Evolutionary conservation across 2,888 invertebrate species (phyloP).

Genomic region (Caenorhabditis sp.): DNA sequence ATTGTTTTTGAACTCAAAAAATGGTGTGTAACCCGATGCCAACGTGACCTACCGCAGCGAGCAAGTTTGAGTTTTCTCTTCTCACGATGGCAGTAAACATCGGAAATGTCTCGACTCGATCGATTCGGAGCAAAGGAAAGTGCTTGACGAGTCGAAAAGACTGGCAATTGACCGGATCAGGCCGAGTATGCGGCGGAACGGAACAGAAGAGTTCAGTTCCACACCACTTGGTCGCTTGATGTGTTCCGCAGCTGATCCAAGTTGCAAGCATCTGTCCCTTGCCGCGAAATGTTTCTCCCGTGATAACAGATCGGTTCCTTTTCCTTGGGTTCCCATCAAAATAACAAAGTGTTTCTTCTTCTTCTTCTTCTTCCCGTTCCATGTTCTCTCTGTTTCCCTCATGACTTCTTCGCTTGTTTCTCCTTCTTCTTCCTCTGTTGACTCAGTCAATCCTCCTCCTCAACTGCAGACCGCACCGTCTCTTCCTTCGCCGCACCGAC

Average conservation of each 20-base stretch:
- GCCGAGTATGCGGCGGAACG: not conserved
- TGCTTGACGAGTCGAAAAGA: slow-evolving; percentile 1
- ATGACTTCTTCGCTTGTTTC: slow-evolving; percentile 19
- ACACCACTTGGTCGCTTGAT: too few relatives aligned
- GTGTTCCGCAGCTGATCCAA: too few relatives aligned
- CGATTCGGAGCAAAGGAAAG: slow-evolving; percentile 18
- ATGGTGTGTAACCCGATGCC: slow-evolving; percentile 13
- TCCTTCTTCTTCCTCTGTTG: slow-evolving; percentile 39
- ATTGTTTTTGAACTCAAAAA: slow-evolving; percentile 21
- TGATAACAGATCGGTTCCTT: too few relatives aligned
- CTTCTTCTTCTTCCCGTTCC: too few relatives aligned
- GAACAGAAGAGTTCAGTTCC: not conserved
- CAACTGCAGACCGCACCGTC: not conserved
- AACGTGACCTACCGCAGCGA: slow-evolving; percentile 26
- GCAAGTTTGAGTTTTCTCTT: not conserved
- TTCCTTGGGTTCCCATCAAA: not conserved
- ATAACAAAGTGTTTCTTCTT: not conserved
- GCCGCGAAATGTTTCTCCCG: too few relatives aligned
- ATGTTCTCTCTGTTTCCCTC: too few relatives aligned
- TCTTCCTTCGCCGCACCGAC: slow-evolving; percentile 15
- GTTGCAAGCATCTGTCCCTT: too few relatives aligned
- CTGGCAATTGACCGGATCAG: not conserved
- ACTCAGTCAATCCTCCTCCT: slow-evolving; percentile 53
- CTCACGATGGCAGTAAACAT: slow-evolving; percentile 11
- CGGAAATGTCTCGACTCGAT: not conserved